phyloP scores from a whole-genome alignment of 2,113 vertebrate species.

The Ranitomeya variabilis region DNA sequence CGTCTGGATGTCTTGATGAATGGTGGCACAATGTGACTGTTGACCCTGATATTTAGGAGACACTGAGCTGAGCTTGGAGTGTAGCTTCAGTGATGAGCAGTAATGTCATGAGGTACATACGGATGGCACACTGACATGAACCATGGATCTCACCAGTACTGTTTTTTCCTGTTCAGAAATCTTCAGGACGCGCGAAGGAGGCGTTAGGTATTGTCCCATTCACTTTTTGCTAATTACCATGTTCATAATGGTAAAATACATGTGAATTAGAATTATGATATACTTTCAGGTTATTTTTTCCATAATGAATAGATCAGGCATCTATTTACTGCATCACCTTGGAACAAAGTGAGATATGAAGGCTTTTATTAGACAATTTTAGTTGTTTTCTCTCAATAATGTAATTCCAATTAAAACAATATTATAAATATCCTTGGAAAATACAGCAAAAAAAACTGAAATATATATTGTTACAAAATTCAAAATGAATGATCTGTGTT shows the following conservation, averaged over 20 bases:
- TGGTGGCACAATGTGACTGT: too few relatives aligned
- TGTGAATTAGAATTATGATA: not conserved
- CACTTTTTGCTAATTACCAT: not conserved
- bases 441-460: not conserved
- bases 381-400: not conserved
- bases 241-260: not conserved
- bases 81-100: too few relatives aligned
- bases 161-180: too few relatives aligned
- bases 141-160: too few relatives aligned
- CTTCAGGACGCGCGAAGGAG: too few relatives aligned
- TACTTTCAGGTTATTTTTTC: not conserved
- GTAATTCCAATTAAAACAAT: not conserved
- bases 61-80: too few relatives aligned
- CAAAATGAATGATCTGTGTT: conserved; percentile 28
- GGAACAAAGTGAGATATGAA: not conserved
- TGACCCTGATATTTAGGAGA: too few relatives aligned
- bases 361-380: not conserved
- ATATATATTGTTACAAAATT: not conserved
- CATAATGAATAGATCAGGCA: not conserved
- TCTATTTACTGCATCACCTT: not conserved
- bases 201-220: too few relatives aligned
- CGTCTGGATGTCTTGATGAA: too few relatives aligned
- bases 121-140: too few relatives aligned
- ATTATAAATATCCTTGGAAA: not conserved
- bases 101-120: too few relatives aligned